Conservation (phyloP, 2,797 vertebrate species). For the Pangasius djambal region DNA sequence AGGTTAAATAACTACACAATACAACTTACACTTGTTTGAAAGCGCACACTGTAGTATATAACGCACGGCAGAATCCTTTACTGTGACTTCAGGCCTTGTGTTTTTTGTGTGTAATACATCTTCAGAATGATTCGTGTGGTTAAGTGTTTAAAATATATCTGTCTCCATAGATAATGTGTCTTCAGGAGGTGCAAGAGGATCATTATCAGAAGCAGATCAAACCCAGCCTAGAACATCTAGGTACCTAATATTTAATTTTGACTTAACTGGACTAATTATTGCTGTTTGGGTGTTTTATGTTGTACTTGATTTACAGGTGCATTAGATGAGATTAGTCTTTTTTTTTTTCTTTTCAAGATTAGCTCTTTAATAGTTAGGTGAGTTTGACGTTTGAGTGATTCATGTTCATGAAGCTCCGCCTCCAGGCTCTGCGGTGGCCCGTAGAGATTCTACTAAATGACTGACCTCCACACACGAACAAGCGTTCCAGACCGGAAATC, state of each 20-base stretch:
- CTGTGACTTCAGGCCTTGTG: background rate
- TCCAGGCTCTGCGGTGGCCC: background rate
- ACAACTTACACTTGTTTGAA: background rate
- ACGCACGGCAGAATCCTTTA: too few species aligned
- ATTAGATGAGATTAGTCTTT: background rate
- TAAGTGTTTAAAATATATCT: conserved; percentile 6
- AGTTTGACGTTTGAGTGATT: background rate
- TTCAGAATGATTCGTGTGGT: background rate
- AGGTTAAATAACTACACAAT: background rate
- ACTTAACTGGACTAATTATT: background rate
- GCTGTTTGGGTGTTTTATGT: background rate
- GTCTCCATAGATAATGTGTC: conserved; percentile 86
- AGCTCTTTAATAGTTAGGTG: background rate
- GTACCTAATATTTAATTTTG: conserved; percentile 68
- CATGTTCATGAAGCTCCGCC: background rate
- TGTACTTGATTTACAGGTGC: background rate
- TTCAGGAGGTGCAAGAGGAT: conserved; percentile 96
- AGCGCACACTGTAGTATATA: background rate
- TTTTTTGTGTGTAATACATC: background rate
- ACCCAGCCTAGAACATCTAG: conserved; percentile 85
- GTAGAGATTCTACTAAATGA: background rate
- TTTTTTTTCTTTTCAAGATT: background rate
- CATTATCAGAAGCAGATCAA: conserved; percentile 89
- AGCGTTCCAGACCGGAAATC: background rate
- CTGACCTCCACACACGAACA: background rate